Base-by-base conservation (phyloP, 2,888 invertebrate species). In the Seira musarum region DNA sequence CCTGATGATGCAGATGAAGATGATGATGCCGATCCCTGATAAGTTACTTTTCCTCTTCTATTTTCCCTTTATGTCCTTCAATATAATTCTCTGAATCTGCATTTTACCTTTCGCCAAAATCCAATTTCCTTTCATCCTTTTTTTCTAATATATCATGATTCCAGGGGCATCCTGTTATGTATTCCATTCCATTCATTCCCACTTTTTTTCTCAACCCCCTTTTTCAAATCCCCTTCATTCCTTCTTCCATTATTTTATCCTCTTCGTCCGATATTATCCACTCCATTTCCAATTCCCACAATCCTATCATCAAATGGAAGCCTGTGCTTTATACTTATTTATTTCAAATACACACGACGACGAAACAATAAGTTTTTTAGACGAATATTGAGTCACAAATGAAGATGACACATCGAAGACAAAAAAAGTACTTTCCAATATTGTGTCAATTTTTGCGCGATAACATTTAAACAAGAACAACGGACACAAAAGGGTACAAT, bases 1-100 rank as follows among this genome's bases (percentile, higher is more conserved):
- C 65, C 57, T 10, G 71, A 57, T 60, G 74, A 64, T 60, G 74
- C 57, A 57, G 17, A 57, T 57, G 57, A 57, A 57, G 35, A 49
- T 60, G 74, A 65, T 53, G 74, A 74, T 74, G 74, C 63, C 15
- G 60, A 68, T 53, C 46, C 46, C 60, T 57, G 40, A 73, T 73
- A 53, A 30, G 24, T 71, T 22, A 60, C 24, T 19, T 67, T 49
- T 69, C 74, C 67, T 68, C 61, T 74, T 74, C 80, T 60, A 21
- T 67, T 25, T 64, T 64, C 35, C 21, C 57, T 57, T 57, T 40
- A 40, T 40, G 6, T 40, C 40, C 40, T 40, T 40, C 67, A 30
- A 65, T 5, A 57, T 69, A 8, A 40, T 40, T 69, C 19, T 22
- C n/a, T 21, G 15, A 57, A 21, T 68, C 68, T 73, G 19, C 65